Conservation (phyloP, 2,797 vertebrate species). For the Dromococcyx pavoninus region DNA sequence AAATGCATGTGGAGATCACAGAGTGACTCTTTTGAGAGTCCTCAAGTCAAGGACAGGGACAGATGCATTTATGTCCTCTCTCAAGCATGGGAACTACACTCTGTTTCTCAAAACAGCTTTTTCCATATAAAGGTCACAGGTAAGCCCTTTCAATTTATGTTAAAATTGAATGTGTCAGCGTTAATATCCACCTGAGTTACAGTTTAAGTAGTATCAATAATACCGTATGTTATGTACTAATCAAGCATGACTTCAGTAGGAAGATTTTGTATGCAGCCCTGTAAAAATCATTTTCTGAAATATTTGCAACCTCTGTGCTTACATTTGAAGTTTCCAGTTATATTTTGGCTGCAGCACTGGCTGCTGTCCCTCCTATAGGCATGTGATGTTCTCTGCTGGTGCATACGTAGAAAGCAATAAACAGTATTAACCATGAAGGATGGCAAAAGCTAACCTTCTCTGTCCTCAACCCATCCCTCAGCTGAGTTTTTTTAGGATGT, state of each 20-base stretch:
- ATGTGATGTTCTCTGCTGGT: not conserved
- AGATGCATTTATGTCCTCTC: not conserved
- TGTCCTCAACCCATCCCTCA: not conserved
- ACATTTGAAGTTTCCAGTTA: not conserved
- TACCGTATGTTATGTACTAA: not conserved
- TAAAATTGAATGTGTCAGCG: not conserved
- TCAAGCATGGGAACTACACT: not conserved
- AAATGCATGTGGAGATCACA: not conserved
- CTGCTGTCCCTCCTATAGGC: rapidly evolving
- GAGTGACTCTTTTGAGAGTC: not conserved
- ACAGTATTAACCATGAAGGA: not conserved
- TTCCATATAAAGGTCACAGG: not conserved
- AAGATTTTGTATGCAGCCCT: not conserved
- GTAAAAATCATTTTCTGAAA: not conserved
- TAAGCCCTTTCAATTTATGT: not conserved
- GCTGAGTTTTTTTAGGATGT: not conserved
- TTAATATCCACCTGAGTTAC: not conserved
- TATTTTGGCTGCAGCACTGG: not conserved
- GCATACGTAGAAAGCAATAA: not conserved
- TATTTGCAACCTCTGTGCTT: not conserved
- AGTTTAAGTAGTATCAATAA: not conserved
- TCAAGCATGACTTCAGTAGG: not conserved
- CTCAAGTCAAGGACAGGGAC: rapidly evolving
- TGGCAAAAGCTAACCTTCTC: not conserved
- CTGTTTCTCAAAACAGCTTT: not conserved